Conservation (phyloP, 2,888 invertebrate species). For the Lycocerus yunnanus region DNA sequence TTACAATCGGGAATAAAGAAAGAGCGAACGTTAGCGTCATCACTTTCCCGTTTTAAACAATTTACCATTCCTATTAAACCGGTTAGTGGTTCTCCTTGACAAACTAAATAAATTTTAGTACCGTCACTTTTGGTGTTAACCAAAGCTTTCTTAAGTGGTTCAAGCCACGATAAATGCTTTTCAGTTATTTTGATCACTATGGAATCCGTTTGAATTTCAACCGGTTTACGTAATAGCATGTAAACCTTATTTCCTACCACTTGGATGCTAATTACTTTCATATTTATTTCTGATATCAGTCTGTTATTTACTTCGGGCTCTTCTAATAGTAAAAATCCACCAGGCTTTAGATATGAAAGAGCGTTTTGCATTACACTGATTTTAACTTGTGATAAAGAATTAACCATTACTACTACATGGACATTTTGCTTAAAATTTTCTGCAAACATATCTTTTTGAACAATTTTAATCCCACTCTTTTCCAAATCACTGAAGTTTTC, state of each 20-base stretch:
- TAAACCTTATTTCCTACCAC: slow-evolving; percentile 67
- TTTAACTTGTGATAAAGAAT: slow-evolving; percentile 65
- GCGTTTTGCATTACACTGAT: slow-evolving; percentile 61
- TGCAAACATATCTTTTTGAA: slow-evolving; percentile 64
- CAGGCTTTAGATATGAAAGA: slow-evolving; percentile 65
- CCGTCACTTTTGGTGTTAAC: slow-evolving; percentile 65
- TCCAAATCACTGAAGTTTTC: slow-evolving; percentile 61
- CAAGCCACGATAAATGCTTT: slow-evolving; percentile 79
- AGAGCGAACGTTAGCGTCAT: slow-evolving; percentile 76
- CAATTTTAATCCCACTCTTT: slow-evolving; percentile 67
- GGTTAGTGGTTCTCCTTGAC: slow-evolving; percentile 68
- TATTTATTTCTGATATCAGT: slow-evolving; percentile 52
- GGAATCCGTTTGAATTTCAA: slow-evolving; percentile 49
- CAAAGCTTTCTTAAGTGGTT: slow-evolving; percentile 75
- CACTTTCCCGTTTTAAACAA: slow-evolving; percentile 87
- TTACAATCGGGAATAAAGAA: slow-evolving; percentile 71
- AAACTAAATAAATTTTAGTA: slow-evolving; percentile 69
- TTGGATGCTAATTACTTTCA: slow-evolving; percentile 67
- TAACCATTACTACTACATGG: slow-evolving; percentile 70
- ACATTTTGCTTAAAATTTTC: slow-evolving; percentile 68
- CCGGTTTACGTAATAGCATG: slow-evolving; percentile 67
- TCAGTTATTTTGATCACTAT: slow-evolving; percentile 71
- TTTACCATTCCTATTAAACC: slow-evolving; percentile 89
- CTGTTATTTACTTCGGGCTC: slow-evolving; percentile 62
- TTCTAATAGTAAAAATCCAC: slow-evolving; percentile 76